phyloP scores from a whole-genome alignment of 1,140 invertebrate genomes.

The Drosophila truncata region DNA sequence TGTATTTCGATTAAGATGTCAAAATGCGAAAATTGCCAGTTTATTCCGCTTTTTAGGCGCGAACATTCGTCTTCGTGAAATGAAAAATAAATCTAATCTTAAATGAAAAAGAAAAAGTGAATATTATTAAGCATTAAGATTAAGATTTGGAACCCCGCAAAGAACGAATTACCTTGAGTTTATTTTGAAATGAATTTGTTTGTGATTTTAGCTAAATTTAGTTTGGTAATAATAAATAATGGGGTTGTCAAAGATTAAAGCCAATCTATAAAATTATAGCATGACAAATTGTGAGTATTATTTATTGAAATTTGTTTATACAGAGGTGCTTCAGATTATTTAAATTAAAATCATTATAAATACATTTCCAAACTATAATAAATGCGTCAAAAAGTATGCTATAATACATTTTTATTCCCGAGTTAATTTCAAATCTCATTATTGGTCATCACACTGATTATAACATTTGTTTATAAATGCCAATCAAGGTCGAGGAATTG shows the following conservation, averaged over 20 bases:
- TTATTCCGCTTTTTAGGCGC: conserved; percentile 4
- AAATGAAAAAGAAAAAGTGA: background rate
- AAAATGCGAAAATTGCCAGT: background rate
- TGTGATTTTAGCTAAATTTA: background rate
- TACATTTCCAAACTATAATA: too few species aligned
- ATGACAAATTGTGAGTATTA: background rate
- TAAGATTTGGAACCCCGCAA: background rate
- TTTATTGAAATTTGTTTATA: too few species aligned
- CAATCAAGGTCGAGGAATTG: background rate
- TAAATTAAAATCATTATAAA: too few species aligned
- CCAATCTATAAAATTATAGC: background rate
- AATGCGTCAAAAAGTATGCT: background rate
- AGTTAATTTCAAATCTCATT: background rate
- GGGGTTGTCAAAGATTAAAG: background rate
- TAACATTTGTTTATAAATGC: background rate
- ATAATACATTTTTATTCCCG: background rate
- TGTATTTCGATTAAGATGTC: background rate
- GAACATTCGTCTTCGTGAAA: background rate
- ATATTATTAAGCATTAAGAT: background rate
- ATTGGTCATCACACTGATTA: background rate
- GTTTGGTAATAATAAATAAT: background rate
- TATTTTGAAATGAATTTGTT: background rate
- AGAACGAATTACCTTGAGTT: background rate
- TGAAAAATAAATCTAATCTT: conserved; percentile 8
- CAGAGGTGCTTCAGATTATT: background rate